Evolutionary conservation across 2,113 vertebrate species (phyloP).

Genomic region (Vulpes ferrilata): DNA sequence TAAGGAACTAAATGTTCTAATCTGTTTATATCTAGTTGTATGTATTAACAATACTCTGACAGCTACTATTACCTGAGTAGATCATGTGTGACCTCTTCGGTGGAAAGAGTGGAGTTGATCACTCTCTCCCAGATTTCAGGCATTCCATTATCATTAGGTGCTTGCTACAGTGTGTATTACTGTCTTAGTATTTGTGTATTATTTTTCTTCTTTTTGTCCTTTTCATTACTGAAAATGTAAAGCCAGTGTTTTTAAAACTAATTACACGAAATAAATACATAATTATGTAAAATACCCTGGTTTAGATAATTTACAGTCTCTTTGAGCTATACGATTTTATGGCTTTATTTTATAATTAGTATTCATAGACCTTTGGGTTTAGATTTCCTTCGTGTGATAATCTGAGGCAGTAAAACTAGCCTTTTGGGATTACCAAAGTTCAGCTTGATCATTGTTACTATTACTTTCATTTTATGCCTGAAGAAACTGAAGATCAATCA

Average conservation of each 20-base stretch:
- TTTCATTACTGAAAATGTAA: slow-evolving; percentile 48
- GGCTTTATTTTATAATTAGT: slow-evolving; percentile 58
- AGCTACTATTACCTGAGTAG: not conserved
- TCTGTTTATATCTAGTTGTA: not conserved
- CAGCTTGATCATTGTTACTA: not conserved
- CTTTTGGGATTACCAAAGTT: slow-evolving; percentile 23
- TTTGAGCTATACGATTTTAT: slow-evolving; percentile 2
- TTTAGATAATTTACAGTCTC: not conserved
- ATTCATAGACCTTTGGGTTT: slow-evolving; percentile 17
- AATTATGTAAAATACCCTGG: slow-evolving; percentile 6
- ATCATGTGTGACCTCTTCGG: not conserved
- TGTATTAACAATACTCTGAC: not conserved
- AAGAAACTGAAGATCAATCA: slow-evolving; percentile 26
- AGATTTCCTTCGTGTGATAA: slow-evolving; percentile 49
- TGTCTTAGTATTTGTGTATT: not conserved
- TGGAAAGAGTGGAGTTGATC: not conserved
- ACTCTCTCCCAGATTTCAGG: not conserved
- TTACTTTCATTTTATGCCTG: slow-evolving; percentile 50
- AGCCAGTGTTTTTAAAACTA: not conserved
- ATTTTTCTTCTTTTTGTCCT: slow-evolving; percentile 40
- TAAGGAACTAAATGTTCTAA: not conserved
- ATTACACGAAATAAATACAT: not conserved
- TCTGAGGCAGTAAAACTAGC: slow-evolving; percentile 42
- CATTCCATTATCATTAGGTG: not conserved
- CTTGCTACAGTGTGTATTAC: not conserved